These are phyloP conservation scores for Sinodicranocentrus sp. DNA, from an alignment of 2,888 invertebrate genomes.

Conservation along the genomic window DNA sequence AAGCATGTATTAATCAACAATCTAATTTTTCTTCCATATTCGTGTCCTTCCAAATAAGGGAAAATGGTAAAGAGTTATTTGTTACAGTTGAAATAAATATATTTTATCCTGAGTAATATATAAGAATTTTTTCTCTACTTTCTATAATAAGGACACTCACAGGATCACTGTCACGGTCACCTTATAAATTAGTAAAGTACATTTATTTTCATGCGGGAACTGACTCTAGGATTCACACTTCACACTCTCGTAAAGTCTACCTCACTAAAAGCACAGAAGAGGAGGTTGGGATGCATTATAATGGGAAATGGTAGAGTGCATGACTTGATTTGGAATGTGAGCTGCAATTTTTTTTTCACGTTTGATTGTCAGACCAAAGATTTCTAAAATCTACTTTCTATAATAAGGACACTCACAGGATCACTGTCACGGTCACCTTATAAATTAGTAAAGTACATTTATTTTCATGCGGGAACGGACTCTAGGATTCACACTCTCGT, in stretches of 20 bases:
- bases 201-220: slow-evolving; percentile 4
- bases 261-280: too few species aligned
- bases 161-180: slow-evolving; percentile 51
- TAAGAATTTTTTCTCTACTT: background rate
- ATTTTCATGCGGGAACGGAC: background rate
- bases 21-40: slow-evolving; percentile 37
- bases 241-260: background rate
- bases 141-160: background rate
- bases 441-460: background rate
- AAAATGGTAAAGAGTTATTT: slow-evolving; percentile 22
- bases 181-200: background rate
- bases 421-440: slow-evolving; percentile 51
- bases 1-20: slow-evolving; percentile 21
- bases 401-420: slow-evolving; percentile 3
- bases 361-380: slow-evolving; percentile 11
- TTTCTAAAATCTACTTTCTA: slow-evolving; percentile 4
- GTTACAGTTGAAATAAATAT: background rate
- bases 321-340: slow-evolving; percentile 4
- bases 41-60: slow-evolving; percentile 53
- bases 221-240: background rate
- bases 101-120: background rate
- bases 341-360: slow-evolving; percentile 8
- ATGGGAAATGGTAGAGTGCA: background rate
- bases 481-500: background rate
- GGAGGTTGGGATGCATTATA: background rate